Base-by-base conservation (phyloP, 2,888 invertebrate species). In the Sipunculus nudus region DNA sequence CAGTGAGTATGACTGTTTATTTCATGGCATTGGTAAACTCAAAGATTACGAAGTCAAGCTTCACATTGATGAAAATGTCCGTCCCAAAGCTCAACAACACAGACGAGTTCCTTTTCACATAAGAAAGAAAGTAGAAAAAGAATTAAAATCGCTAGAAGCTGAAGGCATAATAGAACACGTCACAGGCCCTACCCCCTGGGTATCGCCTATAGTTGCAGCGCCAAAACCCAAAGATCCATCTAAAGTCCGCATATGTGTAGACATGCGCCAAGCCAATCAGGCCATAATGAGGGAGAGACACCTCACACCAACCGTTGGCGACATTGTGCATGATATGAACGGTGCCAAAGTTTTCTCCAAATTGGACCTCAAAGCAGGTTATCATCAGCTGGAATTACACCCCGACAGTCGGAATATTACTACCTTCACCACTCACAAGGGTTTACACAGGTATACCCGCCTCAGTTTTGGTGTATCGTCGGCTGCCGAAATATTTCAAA, bases 241-340 rank as follows among this genome's bases (percentile, higher is more conserved):
- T 5, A 59, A 67, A 32, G 61, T 73, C 5, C 25, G 70, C 21
- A 43, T 74, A 5, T 73, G 71, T 52, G 62, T 71, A 2, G 71
- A 74, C 45, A 72, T 73, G 74, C 48, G 65, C 25, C 47, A 58
- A 52, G 47, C 69, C 3, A 71, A 74, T 47, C 62, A 55, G 29
- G 71, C 71, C 0, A 65, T 72, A 19, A 38, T 61, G 47, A 32
- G 46, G 19, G 39, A 28, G 26, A 29, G 56, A 19, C 52, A 63
- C 40, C 31, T 23, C 3, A 49, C 46, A n/a, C 57, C 56, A 25
- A 59, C 61, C 16, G 26, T 50, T 2, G 43, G 25, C 38, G 61
- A 61, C n/a, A 23, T 58, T 10, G 23, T 49, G 35, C 16, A 23
- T 49, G 61, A 61, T n/a, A 10, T 61, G 38, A 49, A 49, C 35